These are phyloP conservation scores for Melanostigma gelatinosum DNA, from an alignment of 2,113 vertebrate species.

Conservation along the genomic window DNA sequence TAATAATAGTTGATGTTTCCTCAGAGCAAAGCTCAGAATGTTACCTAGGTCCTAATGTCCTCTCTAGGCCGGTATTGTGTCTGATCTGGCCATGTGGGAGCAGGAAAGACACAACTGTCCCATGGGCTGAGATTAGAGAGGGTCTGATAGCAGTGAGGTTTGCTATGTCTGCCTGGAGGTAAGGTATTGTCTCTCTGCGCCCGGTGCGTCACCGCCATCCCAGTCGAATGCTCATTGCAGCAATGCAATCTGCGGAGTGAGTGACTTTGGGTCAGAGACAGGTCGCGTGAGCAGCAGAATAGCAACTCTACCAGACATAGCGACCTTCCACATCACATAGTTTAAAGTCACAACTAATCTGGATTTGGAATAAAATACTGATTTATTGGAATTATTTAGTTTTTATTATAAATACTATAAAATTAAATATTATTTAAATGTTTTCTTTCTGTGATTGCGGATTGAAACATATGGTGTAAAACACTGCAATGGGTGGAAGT, in stretches of 20 bases:
- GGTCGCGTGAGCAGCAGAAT: constrained; percentile 62
- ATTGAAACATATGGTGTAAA: constrained; percentile 1
- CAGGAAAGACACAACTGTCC: constrained; percentile 66
- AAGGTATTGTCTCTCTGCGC: constrained; percentile 75
- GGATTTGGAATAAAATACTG: neutral
- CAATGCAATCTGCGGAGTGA: constrained; percentile 72
- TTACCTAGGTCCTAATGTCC: constrained; percentile 39
- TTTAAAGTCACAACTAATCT: constrained; percentile 16
- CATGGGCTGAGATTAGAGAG: constrained; percentile 77
- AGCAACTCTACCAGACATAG: constrained; percentile 42
- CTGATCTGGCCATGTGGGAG: constrained; percentile 77
- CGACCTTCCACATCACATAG: constrained; percentile 9
- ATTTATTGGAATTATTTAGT: neutral
- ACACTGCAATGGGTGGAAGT: constrained; percentile 5
- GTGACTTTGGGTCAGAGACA: constrained; percentile 66
- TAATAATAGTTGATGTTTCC: constrained; percentile 29
- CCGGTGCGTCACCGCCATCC: constrained; percentile 69
- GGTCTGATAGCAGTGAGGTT: constrained; percentile 76
- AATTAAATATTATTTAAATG: neutral
- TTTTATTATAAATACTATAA: neutral
- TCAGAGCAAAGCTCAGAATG: constrained; percentile 13
- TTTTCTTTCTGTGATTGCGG: neutral
- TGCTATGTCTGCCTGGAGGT: constrained; percentile 82
- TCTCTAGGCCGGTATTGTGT: constrained; percentile 65
- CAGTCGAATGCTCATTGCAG: constrained; percentile 73